Evolutionary conservation across 1,140 invertebrate genomes (phyloP), one percentile per base, ranked within the genome.

Genomic region (Trinorchestia longiramus): DNA sequence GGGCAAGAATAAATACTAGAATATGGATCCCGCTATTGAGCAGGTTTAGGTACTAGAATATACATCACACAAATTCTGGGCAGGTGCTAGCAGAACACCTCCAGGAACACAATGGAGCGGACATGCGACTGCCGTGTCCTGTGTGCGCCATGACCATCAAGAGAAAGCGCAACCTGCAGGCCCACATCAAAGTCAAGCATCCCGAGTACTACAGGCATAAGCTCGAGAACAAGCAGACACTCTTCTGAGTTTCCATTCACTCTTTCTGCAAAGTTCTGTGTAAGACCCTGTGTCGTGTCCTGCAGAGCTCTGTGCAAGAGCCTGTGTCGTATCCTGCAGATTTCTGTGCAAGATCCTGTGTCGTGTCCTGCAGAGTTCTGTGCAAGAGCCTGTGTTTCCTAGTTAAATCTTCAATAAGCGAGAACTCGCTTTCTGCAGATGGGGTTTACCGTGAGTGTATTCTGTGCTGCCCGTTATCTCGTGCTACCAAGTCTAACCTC

Each of bases 181-280:
- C 96, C 36, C 96, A 97, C 90, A 97, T 97, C 95, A 97, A 97
- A 96, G 96, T 97, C 44, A 97, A 97, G 43, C 96, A 97, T 96
- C 96, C 96, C 53, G 96, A 97, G 53, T 97, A 97, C 95, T 96
- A 97, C 96, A 95, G 91, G 87, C 96, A 97, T 47, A 97, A 96
- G 95, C 92, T 95, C 57, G 95, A 96, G n/a, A 97, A 96, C 47
- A 97, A 96, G 87, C 96, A 97, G 91, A 95, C 96, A 40, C 90
- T 97, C 87, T 97, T 95, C 91, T 97, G 77, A 96, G 92, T 17
- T 40, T 1, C 36, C 8, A 41, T 36, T 77, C 62, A 11, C 62
- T 77, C 1, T 36, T 36, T 1, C 36, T 11, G 62, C 62, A 36
- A 77, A 11, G 62, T 77, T 77, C 62, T 36, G 11, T 23, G 62